Evolutionary conservation across 1,140 invertebrate genomes (phyloP).

Genomic region (Bradynema listronoti): DNA sequence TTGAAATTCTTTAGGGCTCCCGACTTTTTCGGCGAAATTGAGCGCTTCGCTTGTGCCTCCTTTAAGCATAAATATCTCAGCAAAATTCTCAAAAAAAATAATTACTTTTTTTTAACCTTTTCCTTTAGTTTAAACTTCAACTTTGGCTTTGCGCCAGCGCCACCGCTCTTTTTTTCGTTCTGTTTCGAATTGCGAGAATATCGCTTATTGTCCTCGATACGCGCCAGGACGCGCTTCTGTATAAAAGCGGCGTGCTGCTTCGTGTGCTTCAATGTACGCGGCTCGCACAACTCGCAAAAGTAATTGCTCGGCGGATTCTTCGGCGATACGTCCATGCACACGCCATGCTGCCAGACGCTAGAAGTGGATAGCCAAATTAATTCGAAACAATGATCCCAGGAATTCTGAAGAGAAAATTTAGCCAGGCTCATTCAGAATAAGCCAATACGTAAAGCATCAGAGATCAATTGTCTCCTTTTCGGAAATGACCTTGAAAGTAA

Average conservation of each 20-base stretch:
- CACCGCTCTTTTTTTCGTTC: background rate
- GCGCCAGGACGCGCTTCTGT: too few species aligned
- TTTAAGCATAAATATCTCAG: conserved; percentile 1
- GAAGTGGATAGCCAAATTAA: background rate
- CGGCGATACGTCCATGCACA: conserved; percentile 27
- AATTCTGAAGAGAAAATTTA: background rate
- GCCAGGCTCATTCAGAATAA: too few species aligned
- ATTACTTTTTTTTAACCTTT: too few species aligned
- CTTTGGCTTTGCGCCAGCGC: background rate
- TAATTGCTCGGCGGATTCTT: conserved; percentile 24
- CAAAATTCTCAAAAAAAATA: too few species aligned
- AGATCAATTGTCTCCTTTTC: too few species aligned
- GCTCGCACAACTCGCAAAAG: conserved; percentile 34
- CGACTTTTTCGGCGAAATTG: background rate
- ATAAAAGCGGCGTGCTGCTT: too few species aligned
- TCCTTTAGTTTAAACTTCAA: too few species aligned
- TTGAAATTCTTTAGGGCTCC: conserved; percentile 10
- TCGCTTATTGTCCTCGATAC: too few species aligned
- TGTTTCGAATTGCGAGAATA: background rate
- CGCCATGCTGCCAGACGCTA: conserved; percentile 39
- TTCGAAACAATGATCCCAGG: background rate
- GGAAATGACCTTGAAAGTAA: too few species aligned
- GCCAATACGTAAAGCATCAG: too few species aligned
- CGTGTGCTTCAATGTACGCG: conserved; percentile 18
- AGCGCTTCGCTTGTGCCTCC: conserved; percentile 1